Evolutionary conservation across 2,113 vertebrate genomes (phyloP), one percentile per base, ranked within the genome.

Genomic region (Todiramphus saurophagus): DNA sequence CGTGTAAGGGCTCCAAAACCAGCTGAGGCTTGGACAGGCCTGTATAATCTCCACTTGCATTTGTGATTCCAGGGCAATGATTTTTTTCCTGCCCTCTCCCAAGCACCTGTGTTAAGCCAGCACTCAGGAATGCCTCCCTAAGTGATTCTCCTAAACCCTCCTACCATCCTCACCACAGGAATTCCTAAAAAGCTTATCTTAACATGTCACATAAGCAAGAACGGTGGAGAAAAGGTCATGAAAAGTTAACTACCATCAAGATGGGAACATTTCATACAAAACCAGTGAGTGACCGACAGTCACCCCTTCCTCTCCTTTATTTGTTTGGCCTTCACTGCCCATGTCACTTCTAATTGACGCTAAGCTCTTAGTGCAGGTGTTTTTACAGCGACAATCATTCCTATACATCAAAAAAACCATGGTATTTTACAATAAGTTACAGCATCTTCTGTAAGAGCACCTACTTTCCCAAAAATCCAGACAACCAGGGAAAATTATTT

Each of bases 131-230:
- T 10, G 5, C 60, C 58, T 79, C 69, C 48, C 51, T 55, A 67
- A 87, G 51, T 28, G 7, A 43, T 43, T 69, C 37, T 73, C 37
- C 56, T 80, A 77, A 88, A 35, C 25, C 60, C 66, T 70, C 56
- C 60, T 59, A 60, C 21, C 53, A 60, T 48, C 84, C 58, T 84
- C 86, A 81, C 17, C 0, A 0, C 39, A 63, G 68, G 17, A 51
- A 84, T 92, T 81, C 83, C 83, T 88, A 46, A 92, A 93, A 94
- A 86, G 56, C 66, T 92, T 78, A 92, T 92, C 75, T 90, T 78
- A 68, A 43, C 74, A 20, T 20, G 35, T 63, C 78, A 62, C 30
- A 66, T 28, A 76, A 0, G 0, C 79, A 92, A 86, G 83, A 92
- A 78, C 7, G 44, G 69, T 70, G 33, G 93, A 59, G 77, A 93